These are phyloP conservation scores for Anthoptus insignis DNA, from an alignment of 2,888 invertebrate species.

Conservation along the genomic window DNA sequence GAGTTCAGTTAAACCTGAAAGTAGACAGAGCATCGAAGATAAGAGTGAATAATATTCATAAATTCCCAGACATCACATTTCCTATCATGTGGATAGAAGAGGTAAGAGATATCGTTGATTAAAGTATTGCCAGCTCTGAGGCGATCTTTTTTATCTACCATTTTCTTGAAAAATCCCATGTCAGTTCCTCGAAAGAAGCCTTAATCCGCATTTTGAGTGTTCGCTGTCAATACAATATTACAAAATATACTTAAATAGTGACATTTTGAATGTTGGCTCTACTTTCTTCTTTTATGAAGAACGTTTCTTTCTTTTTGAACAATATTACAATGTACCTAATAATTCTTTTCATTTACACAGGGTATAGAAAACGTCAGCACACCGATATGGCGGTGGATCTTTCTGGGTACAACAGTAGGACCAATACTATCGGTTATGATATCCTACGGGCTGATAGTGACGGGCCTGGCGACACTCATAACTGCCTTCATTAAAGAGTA, in stretches of 20 bases:
- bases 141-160: too few species aligned
- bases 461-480: slow-evolving; percentile 89
- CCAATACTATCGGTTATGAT: slow-evolving; percentile 90
- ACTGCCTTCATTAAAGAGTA: slow-evolving; percentile 91
- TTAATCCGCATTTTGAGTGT: too few species aligned
- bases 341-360: slow-evolving; percentile 68
- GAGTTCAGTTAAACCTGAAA: slow-evolving; percentile 94
- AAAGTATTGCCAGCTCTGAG: too few species aligned
- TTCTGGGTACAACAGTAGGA: slow-evolving; percentile 92
- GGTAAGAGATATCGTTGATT: slow-evolving; percentile 80
- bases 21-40: slow-evolving; percentile 92
- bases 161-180: too few species aligned
- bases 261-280: too few species aligned
- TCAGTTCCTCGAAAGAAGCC: too few species aligned
- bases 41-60: slow-evolving; percentile 87
- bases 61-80: slow-evolving; percentile 93
- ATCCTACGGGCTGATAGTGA: slow-evolving; percentile 90
- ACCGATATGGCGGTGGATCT: slow-evolving; percentile 93
- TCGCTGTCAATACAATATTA: too few species aligned
- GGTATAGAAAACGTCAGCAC: slow-evolving; percentile 93
- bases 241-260: too few species aligned
- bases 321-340: too few species aligned
- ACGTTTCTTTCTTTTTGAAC: too few species aligned
- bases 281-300: too few species aligned
- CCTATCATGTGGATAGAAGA: slow-evolving; percentile 97